Conservation (phyloP, 1,140 invertebrate genomes). For the Penaeus japonicus region DNA sequence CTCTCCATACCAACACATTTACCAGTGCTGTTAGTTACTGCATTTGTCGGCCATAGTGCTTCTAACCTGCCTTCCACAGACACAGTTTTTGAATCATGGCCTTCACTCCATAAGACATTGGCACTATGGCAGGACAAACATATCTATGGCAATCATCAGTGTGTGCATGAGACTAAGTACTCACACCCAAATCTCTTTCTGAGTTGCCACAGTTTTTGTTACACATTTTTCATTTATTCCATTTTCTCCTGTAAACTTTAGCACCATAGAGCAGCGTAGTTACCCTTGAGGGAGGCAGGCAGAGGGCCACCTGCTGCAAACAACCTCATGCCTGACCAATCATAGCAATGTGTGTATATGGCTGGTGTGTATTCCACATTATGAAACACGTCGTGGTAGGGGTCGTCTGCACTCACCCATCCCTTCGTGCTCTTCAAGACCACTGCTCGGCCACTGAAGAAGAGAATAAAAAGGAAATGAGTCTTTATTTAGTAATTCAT, state of each 20-base stretch:
- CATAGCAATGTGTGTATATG: constrained; percentile 96
- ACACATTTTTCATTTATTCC: not conserved
- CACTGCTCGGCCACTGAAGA: constrained; percentile 75
- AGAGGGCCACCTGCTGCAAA: constrained; percentile 95
- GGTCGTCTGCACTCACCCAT: constrained; percentile 83
- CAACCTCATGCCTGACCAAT: constrained; percentile 85
- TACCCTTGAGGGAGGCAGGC: constrained; percentile 86
- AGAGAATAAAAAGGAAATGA: too few species aligned
- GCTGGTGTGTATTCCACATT: constrained; percentile 89
- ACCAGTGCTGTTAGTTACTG: too few species aligned
- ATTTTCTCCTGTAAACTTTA: not conserved
- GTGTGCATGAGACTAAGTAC: too few species aligned
- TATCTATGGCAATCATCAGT: too few species aligned
- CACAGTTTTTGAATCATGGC: too few species aligned
- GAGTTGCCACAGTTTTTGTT: too few species aligned
- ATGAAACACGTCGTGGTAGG: constrained; percentile 76
- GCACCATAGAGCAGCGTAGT: constrained; percentile 74
- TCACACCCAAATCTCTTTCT: too few species aligned
- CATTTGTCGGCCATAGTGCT: too few species aligned
- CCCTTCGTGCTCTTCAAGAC: constrained; percentile 87
- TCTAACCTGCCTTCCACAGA: too few species aligned
- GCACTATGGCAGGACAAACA: too few species aligned
- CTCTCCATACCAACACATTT: too few species aligned
- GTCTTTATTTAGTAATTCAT: not conserved
- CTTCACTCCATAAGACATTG: too few species aligned